Evolutionary conservation across 2,797 vertebrate genomes (phyloP).

Genomic region (Takifugu ocellatus): DNA sequence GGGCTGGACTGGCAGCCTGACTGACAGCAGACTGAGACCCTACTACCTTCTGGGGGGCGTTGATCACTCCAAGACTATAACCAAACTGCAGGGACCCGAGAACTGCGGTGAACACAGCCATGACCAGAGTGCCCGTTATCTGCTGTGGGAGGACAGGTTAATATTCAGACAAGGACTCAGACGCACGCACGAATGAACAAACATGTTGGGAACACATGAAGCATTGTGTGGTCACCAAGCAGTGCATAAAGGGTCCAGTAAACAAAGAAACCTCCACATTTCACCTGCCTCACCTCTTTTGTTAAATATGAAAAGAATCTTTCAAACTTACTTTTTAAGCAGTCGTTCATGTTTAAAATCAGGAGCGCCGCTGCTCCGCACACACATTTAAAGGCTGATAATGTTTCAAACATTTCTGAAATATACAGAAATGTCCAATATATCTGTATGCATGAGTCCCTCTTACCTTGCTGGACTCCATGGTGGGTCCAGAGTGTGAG

Average conservation of each 20-base stretch:
- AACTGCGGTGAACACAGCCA: constrained; percentile 84
- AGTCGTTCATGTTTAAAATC: not conserved
- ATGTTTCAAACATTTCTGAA: not conserved
- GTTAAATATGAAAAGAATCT: no score
- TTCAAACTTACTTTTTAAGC: no score
- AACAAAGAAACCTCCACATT: no score
- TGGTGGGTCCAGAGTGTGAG: constrained; percentile 50
- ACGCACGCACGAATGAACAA: not conserved
- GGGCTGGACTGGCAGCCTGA: no score
- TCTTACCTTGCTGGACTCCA: constrained; percentile 64
- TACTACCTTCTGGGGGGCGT: constrained; percentile 88
- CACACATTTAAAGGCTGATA: no score
- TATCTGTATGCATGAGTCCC: not conserved
- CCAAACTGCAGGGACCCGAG: constrained; percentile 92
- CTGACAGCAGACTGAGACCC: not conserved
- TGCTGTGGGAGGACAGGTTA: constrained; percentile 61
- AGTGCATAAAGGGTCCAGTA: no score
- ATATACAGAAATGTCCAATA: not conserved
- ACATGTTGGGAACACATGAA: not conserved
- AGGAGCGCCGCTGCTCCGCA: no score
- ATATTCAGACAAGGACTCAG: not conserved
- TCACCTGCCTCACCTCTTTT: no score
- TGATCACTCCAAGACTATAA: constrained; percentile 94
- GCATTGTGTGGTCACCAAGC: no score
- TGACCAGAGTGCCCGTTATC: constrained; percentile 79